Evolutionary conservation across 1,140 invertebrate species (phyloP).

Genomic region (Linepithema humile): DNA sequence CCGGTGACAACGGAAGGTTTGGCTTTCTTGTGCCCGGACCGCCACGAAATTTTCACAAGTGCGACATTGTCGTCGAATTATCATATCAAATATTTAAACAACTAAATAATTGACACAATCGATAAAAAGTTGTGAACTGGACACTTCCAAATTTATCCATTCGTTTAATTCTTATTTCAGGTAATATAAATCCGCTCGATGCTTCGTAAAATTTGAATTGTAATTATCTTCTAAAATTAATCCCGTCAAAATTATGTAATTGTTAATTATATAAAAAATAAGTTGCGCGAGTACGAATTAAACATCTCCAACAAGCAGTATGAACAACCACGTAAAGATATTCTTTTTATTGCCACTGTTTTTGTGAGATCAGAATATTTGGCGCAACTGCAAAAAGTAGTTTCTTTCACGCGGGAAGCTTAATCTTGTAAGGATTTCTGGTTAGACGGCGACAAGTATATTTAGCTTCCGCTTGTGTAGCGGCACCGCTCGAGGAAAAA

Average conservation of each 20-base stretch:
- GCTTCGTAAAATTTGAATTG: not conserved
- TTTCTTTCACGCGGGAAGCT: not conserved
- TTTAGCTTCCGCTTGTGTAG: conserved; percentile 29
- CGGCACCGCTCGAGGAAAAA: not conserved
- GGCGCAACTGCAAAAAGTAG: not conserved
- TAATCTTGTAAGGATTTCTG: conserved; percentile 37
- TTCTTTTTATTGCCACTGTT: not conserved
- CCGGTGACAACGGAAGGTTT: conserved; percentile 21
- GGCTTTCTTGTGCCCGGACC: not conserved
- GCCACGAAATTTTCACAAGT: not conserved
- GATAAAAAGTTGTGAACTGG: not conserved
- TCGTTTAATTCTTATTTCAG: not conserved
- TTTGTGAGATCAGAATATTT: not conserved
- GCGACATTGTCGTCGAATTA: not conserved
- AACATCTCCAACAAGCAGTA: not conserved
- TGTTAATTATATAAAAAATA: not conserved
- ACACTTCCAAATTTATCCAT: not conserved
- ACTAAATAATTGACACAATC: not conserved
- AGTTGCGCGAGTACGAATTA: not conserved
- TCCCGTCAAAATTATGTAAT: not conserved
- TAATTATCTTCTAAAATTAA: not conserved
- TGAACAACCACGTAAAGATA: not conserved
- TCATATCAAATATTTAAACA: not conserved
- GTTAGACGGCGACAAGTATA: conserved; percentile 26
- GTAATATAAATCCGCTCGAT: not conserved